These are phyloP conservation scores for Hassar affinis DNA, from an alignment of 2,113 vertebrate genomes.

Conservation along the genomic window DNA sequence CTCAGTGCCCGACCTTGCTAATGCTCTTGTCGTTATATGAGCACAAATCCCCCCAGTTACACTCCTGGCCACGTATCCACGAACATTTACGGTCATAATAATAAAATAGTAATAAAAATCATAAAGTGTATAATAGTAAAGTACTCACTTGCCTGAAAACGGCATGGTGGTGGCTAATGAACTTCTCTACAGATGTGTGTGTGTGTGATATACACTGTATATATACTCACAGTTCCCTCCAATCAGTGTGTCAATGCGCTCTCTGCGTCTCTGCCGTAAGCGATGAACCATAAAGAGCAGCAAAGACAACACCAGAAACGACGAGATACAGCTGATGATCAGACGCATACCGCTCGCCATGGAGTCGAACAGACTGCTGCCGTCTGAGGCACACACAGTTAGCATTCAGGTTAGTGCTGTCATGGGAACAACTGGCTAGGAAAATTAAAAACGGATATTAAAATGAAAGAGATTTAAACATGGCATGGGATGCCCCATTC, in stretches of 20 bases:
- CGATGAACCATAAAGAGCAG: conserved; percentile 98
- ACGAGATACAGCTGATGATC: conserved; percentile 97
- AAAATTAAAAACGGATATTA: background rate
- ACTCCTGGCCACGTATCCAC: background rate
- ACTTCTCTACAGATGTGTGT: background rate
- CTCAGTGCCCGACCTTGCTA: too few relatives aligned
- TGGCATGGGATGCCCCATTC: background rate
- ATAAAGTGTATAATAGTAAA: background rate
- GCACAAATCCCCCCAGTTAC: background rate
- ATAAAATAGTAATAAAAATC: background rate
- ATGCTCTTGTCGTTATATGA: background rate
- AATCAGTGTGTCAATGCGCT: conserved; percentile 94
- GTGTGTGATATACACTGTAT: background rate
- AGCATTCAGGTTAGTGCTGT: conserved; percentile 4
- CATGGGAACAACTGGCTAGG: background rate
- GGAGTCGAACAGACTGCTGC: conserved; percentile 93
- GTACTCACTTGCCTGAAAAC: background rate
- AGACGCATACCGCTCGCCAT: conserved; percentile 98
- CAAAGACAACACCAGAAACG: conserved; percentile 97
- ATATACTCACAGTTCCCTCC: conserved; percentile 87
- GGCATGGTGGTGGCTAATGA: background rate
- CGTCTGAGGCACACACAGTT: conserved; percentile 72
- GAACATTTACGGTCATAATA: background rate
- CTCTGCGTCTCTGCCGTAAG: conserved; percentile 88
- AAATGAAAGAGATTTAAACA: background rate